Percentiles rank a stretch among this genome's conserved stretches.
Conservation (phyloP, 2,797 vertebrate genomes). For the Gambusia yucatana region DNA sequence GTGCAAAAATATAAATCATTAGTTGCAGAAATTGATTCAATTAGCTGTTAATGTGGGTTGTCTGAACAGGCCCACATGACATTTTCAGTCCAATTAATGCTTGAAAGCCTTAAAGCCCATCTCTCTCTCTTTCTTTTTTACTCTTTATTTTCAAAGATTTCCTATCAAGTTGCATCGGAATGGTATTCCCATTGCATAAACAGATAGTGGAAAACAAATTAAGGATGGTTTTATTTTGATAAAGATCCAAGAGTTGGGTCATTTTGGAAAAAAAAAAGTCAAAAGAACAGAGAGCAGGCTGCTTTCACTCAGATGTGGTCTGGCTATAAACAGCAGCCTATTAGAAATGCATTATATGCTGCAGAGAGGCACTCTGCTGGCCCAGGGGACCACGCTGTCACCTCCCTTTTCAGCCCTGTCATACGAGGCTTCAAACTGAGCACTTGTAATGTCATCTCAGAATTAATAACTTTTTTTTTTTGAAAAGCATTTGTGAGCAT, state of each 20-base stretch:
- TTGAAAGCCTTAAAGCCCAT: slow-evolving; percentile 6
- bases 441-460: slow-evolving; percentile 5
- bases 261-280: background rate
- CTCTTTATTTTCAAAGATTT: slow-evolving; percentile 8
- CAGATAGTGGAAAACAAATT: background rate
- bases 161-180: background rate
- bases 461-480: background rate
- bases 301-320: slow-evolving; percentile 20
- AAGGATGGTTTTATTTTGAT: slow-evolving; percentile 3
- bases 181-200: background rate
- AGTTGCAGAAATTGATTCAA: background rate
- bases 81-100: slow-evolving; percentile 1
- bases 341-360: slow-evolving; percentile 29
- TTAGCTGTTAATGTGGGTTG: background rate
- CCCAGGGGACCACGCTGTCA: slow-evolving; percentile 23
- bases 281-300: slow-evolving; percentile 10
- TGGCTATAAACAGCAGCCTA: slow-evolving; percentile 28
- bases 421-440: slow-evolving; percentile 20
- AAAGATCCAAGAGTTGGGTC: background rate
- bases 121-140: background rate
- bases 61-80: background rate
- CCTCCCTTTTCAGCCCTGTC: slow-evolving; percentile 18
- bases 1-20: background rate
- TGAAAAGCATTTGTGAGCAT: background rate
- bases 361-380: slow-evolving; percentile 12